Base-by-base conservation (phyloP, 2,888 invertebrate species). In the Anoplius nigerrimus region DNA sequence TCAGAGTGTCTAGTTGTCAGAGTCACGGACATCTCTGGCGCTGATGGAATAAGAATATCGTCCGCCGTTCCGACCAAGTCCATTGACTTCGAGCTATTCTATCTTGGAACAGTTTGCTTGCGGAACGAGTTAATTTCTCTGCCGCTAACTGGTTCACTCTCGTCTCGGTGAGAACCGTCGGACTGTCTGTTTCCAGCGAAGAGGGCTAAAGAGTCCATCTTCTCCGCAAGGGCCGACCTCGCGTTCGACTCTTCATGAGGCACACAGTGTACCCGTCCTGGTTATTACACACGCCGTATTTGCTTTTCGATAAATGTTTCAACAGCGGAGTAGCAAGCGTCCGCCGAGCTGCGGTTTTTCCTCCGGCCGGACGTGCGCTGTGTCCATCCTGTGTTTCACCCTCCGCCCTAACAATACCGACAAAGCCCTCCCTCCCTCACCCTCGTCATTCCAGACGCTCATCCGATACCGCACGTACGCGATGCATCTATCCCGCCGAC, bases 251-350 rank as follows among this genome's bases (percentile, higher is more conserved):
- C 22, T 34, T 6, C 34, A 6, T 34, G 63, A 58, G 67, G 56
- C 68, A 70, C 69, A 77, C 74, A 74, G 54, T 70, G 63, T 73
- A 74, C 64, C 69, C 74, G 67, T 67, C 69, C 71, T 74, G 70
- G 69, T 82, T 75, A 76, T 74, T 74, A 79, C 79, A 71, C 75
- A 69, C 73, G 68, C 55, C 21, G 62, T 74, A 74, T 76, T 78
- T 76, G 73, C 74, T 62, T 58, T 70, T 59, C 72, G 74, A 78
- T 78, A 72, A 76, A 80, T 73, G 76, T 78, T 79, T 76, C 72
- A 71, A 66, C 62, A 72, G 69, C 52, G 63, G 52, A 60, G 59
- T 62, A 52, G 66, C 57, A 56, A 64, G 52, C 66, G 56, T 63
- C 57, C 63, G 66, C 57, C 59, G 62, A 60, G 54, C 56, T 70